phyloP scores from a whole-genome alignment of 1,140 invertebrate genomes.

The Diachasmimorpha longicaudata region DNA sequence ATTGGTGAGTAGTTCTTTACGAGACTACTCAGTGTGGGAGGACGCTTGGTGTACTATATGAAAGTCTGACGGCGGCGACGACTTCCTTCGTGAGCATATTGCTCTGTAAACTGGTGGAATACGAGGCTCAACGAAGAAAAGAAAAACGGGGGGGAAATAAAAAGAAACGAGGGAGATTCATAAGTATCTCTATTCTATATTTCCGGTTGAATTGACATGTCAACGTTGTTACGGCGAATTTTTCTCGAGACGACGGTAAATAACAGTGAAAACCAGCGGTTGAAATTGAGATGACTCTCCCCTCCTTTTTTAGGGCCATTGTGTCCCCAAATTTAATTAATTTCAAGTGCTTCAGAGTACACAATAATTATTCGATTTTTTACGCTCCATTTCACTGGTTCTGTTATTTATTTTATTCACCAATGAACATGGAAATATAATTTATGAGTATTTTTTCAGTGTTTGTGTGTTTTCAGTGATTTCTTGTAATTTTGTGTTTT shows the following conservation, averaged over 20 bases:
- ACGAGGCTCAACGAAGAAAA: neutral
- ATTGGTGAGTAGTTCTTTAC: constrained; percentile 8
- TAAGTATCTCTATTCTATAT: neutral
- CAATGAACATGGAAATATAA: too few relatives aligned
- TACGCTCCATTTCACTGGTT: too few relatives aligned
- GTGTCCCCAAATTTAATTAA: too few relatives aligned
- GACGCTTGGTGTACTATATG: neutral
- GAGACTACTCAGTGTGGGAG: neutral
- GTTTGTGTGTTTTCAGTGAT: too few relatives aligned
- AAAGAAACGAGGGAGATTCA: neutral
- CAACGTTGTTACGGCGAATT: neutral
- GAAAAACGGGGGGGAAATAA: neutral
- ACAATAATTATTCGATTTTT: too few relatives aligned
- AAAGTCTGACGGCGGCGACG: neutral
- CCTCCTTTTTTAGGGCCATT: too few relatives aligned
- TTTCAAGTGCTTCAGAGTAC: too few relatives aligned
- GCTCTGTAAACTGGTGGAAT: constrained; percentile 1
- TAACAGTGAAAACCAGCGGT: neutral
- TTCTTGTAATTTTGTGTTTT: too few relatives aligned
- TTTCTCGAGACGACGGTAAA: neutral
- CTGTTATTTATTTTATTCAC: too few relatives aligned
- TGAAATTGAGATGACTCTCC: too few relatives aligned
- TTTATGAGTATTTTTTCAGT: too few relatives aligned
- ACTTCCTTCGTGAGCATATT: neutral
- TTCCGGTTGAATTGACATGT: constrained; percentile 1